These are phyloP conservation scores for Eumeta japonica DNA, from an alignment of 1,140 invertebrate species.

Conservation along the genomic window DNA sequence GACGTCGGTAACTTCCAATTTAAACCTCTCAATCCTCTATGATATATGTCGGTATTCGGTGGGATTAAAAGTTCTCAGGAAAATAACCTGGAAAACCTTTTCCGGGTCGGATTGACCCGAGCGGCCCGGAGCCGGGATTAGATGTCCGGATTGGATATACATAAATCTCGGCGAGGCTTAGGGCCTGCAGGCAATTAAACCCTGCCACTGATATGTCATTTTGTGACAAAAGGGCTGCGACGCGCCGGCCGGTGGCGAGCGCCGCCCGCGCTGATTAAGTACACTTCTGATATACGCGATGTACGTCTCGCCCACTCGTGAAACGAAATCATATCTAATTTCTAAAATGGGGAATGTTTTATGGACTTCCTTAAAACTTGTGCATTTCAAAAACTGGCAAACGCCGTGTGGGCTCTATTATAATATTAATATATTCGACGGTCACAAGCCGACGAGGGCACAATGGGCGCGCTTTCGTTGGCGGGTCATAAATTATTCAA, in stretches of 20 bases:
- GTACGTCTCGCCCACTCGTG: no score
- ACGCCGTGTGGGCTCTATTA: no score
- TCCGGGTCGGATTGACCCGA: conserved; percentile 53
- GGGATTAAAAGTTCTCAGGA: conserved; percentile 57
- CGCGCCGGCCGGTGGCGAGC: no score
- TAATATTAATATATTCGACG: conserved; percentile 52
- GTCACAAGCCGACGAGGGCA: conserved; percentile 29
- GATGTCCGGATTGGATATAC: conserved; percentile 53
- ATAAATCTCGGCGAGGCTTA: conserved; percentile 53
- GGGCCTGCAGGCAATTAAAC: conserved; percentile 47
- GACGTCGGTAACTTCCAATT: conserved; percentile 58
- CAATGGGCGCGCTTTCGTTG: conserved; percentile 40
- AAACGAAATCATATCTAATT: no score
- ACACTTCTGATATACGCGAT: no score
- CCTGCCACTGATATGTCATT: conserved; percentile 47
- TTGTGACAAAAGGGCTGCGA: conserved; percentile 33
- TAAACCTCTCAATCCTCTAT: conserved; percentile 58
- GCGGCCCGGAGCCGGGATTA: conserved; percentile 41
- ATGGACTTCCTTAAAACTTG: not conserved
- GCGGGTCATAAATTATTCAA: conserved; percentile 55
- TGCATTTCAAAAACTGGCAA: no score
- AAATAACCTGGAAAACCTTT: conserved; percentile 59
- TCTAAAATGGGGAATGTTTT: not conserved
- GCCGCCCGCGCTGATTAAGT: conserved; percentile 15
- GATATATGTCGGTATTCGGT: conserved; percentile 57